Percentiles rank a stretch among this genome's conserved stretches.
These are phyloP conservation scores for Mesoclemmys tuberculata DNA, from an alignment of 2,113 vertebrate genomes.

Conservation along the genomic window DNA sequence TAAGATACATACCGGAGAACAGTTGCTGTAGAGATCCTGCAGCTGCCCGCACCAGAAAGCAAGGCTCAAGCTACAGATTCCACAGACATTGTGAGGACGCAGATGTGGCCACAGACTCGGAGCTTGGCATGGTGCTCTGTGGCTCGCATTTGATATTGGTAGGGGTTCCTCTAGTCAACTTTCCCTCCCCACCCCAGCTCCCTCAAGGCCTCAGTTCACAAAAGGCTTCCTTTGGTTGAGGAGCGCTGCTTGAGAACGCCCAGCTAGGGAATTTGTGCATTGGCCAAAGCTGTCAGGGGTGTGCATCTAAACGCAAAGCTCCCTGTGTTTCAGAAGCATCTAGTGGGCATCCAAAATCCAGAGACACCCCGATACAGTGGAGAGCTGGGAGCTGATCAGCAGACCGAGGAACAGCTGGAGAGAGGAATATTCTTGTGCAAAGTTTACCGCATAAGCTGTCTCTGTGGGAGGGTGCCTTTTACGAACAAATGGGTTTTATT, in stretches of 20 bases:
- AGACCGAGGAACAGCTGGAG: not conserved
- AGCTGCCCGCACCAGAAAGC: not conserved
- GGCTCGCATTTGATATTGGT: not conserved
- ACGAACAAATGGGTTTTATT: not conserved
- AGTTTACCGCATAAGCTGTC: too few relatives aligned
- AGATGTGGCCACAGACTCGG: not conserved
- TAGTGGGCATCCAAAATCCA: not conserved
- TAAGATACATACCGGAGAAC: constrained; percentile 10
- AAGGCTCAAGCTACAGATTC: not conserved
- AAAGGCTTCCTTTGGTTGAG: not conserved
- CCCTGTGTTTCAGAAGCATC: not conserved
- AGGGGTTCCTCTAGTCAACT: not conserved
- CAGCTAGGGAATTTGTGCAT: not conserved
- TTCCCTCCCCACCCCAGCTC: not conserved
- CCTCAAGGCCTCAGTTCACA: not conserved
- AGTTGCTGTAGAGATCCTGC: constrained; percentile 2
- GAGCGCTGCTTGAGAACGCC: not conserved
- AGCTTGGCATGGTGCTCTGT: not conserved
- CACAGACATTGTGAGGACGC: not conserved
- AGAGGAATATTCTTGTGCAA: not conserved
- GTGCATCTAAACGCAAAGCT: not conserved
- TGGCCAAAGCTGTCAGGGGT: not conserved
- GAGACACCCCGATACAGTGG: too few relatives aligned
- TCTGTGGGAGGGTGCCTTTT: not conserved
- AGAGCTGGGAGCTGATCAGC: not conserved